These are phyloP conservation scores for Drosophila lacertosa DNA, from an alignment of 1,140 invertebrate species.

Conservation along the genomic window DNA sequence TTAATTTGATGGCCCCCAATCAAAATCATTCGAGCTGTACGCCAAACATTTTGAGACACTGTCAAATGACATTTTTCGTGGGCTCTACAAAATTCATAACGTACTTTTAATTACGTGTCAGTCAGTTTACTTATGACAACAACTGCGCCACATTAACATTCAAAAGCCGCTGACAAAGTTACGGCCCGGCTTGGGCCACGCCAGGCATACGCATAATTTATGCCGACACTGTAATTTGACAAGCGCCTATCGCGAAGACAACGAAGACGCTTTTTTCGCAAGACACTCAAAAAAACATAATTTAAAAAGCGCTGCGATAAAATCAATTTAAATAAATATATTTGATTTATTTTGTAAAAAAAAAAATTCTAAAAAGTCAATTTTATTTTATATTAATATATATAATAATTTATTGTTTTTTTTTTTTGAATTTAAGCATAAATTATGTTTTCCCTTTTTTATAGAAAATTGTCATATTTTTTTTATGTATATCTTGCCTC, in stretches of 20 bases:
- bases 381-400: not conserved
- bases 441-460: not conserved
- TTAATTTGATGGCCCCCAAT: constrained; percentile 71
- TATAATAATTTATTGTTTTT: not conserved
- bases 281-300: constrained; percentile 2
- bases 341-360: not conserved
- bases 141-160: constrained; percentile 54
- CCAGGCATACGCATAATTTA: constrained; percentile 42
- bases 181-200: not conserved
- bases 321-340: not conserved
- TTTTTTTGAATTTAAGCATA: not conserved
- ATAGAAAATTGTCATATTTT: too few species aligned
- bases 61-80: constrained; percentile 8
- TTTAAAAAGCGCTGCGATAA: too few species aligned
- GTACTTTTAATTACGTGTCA: constrained; percentile 71
- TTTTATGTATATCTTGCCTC: too few species aligned
- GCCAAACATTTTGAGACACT: constrained; percentile 28
- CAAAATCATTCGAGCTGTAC: constrained; percentile 43
- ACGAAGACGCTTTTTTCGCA: not conserved
- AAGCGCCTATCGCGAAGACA: constrained; percentile 6
- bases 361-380: not conserved
- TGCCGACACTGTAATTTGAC: constrained; percentile 46
- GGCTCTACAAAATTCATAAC: constrained; percentile 31
- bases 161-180: constrained; percentile 38
- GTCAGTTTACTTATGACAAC: constrained; percentile 60